phyloP scores from a whole-genome alignment of 2,888 invertebrate species.

The Pristionchus exspectatus region DNA sequence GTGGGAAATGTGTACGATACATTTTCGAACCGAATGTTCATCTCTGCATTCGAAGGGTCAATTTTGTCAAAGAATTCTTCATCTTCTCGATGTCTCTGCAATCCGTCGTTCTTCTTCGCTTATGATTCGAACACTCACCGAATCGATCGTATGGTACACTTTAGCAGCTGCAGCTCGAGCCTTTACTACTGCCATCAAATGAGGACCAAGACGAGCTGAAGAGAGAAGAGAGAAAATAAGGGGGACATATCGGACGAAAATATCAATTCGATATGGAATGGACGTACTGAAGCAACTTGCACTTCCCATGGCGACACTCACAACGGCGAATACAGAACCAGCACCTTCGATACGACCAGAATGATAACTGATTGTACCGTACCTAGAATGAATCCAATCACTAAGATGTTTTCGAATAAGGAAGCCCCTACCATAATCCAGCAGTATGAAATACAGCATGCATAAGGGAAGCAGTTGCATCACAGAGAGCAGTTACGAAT shows the following conservation, averaged over 20 bases:
- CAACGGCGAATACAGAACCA: conserved; percentile 6
- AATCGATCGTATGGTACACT: conserved; percentile 33
- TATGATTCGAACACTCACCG: neutral
- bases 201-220: conserved; percentile 31
- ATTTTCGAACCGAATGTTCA: neutral
- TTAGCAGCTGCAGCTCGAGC: conserved; percentile 13
- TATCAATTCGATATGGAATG: neutral
- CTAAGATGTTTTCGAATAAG: neutral
- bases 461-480: neutral
- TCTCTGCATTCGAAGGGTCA: conserved; percentile 11
- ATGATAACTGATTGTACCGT: conserved; percentile 38
- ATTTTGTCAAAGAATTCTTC: neutral
- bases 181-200: conserved; percentile 36
- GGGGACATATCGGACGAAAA: neutral
- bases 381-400: neutral
- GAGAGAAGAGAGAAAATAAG: neutral
- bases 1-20: conserved; percentile 15
- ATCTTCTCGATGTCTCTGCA: neutral
- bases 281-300: neutral
- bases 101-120: too few relatives aligned
- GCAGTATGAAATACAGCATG: conserved; percentile 6
- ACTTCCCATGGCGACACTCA: neutral
- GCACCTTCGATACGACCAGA: conserved; percentile 21
- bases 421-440: conserved; percentile 7
- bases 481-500: neutral